Conservation (phyloP, 1,140 invertebrate genomes). For the Sinella curviseta region DNA sequence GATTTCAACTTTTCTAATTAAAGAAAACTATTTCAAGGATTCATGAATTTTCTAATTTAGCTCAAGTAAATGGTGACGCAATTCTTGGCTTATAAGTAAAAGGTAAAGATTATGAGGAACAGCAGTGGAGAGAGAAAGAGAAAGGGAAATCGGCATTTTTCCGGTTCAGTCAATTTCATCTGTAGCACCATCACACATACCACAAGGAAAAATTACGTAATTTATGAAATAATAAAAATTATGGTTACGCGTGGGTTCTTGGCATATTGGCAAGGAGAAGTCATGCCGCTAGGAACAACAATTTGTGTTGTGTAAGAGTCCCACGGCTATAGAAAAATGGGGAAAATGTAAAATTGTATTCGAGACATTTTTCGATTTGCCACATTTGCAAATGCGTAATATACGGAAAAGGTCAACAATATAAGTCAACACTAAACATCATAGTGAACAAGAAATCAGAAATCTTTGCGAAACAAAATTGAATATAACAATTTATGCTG, state of each 20-base stretch:
- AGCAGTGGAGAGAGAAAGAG: background rate
- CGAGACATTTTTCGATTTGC: background rate
- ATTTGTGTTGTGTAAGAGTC: too few relatives aligned
- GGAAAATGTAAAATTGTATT: too few relatives aligned
- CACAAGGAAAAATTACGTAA: background rate
- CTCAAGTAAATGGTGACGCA: background rate
- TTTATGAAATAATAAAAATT: conserved; percentile 2
- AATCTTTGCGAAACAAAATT: background rate
- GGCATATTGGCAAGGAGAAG: background rate
- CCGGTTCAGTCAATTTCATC: background rate
- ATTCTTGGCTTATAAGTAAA: background rate
- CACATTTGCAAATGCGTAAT: background rate
- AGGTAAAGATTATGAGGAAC: background rate
- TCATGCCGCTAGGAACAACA: too few relatives aligned
- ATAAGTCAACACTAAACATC: too few relatives aligned
- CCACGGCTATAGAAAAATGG: too few relatives aligned
- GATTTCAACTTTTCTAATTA: conserved; percentile 25
- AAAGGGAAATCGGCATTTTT: conserved; percentile 1
- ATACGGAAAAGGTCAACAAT: background rate
- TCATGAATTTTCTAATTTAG: conserved; percentile 20
- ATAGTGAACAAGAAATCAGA: background rate
- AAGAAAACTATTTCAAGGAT: conserved; percentile 18
- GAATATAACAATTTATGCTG: background rate
- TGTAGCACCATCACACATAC: background rate
- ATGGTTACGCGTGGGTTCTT: background rate